A percentile compares a stretch with the other conserved stretches of the same genome.
phyloP scores from a whole-genome alignment of 2,113 vertebrate genomes.

The Ctenodactylus gundi region DNA sequence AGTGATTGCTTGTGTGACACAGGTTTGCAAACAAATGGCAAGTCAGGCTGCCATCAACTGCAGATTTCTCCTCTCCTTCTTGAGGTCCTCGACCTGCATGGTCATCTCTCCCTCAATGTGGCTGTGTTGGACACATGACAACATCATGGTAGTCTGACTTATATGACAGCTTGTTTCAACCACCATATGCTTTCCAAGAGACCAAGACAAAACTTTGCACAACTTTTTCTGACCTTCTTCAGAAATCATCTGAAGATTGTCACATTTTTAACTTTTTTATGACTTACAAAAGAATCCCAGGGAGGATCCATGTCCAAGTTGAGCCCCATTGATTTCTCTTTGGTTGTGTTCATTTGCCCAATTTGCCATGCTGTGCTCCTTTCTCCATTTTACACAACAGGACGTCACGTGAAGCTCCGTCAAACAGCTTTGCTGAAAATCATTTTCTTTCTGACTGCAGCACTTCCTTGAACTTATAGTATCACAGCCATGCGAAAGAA shows the following conservation, averaged over 20 bases:
- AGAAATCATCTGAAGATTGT: not conserved
- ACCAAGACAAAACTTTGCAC: not conserved
- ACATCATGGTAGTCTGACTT: not conserved
- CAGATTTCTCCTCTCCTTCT: not conserved
- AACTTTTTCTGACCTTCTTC: not conserved
- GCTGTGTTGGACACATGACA: not conserved
- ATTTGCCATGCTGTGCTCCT: not conserved
- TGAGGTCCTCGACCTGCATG: no score
- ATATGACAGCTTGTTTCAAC: not conserved
- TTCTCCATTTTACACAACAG: slow-evolving; percentile 26
- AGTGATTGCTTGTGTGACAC: not conserved
- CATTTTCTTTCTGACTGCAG: slow-evolving; percentile 44
- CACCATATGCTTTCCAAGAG: not conserved
- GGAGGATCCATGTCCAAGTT: no score
- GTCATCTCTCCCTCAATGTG: not conserved
- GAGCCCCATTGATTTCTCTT: not conserved
- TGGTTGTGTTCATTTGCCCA: slow-evolving; percentile 11
- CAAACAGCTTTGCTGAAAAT: slow-evolving; percentile 3
- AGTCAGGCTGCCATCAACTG: not conserved
- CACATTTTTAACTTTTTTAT: not conserved
- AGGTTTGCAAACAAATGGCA: not conserved
- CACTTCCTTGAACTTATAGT: slow-evolving; percentile 10
- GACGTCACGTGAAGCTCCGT: not conserved
- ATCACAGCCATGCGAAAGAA: slow-evolving; percentile 42
- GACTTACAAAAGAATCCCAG: not conserved